Conservation (phyloP, 2,888 invertebrate species). For the Thera obeliscata region DNA sequence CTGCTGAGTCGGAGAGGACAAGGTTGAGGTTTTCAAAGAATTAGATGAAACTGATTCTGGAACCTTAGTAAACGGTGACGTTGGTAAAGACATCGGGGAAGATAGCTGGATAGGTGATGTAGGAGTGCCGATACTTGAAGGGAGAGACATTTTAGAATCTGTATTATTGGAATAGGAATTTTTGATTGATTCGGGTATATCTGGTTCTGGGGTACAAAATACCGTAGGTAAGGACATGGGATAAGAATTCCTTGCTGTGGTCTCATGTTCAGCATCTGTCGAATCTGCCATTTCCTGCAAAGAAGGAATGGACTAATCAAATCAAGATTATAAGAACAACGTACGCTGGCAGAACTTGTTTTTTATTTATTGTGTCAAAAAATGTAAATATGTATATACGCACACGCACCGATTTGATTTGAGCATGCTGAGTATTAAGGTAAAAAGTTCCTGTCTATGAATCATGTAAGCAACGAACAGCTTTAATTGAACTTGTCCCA, state of each 20-base stretch:
- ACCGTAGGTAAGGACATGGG: conserved; percentile 72
- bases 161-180: conserved; percentile 60
- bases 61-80: conserved; percentile 67
- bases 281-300: conserved; percentile 68
- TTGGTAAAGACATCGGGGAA: conserved; percentile 71
- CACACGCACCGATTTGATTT: no score
- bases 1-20: conserved; percentile 45
- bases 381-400: no score
- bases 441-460: no score
- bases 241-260: conserved; percentile 56
- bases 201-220: conserved; percentile 64
- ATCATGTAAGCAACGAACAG: no score
- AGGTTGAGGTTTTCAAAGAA: conserved; percentile 54
- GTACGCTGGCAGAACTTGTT: conserved; percentile 1
- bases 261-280: conserved; percentile 52
- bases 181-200: conserved; percentile 51
- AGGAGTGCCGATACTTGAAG: conserved; percentile 72
- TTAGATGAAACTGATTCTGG: conserved; percentile 58
- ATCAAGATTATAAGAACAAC: background rate
- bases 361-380: background rate
- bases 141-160: conserved; percentile 72
- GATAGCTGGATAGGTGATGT: conserved; percentile 70
- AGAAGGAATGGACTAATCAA: conserved; percentile 36
- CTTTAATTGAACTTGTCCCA: no score
- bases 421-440: no score